Conservation (phyloP, 2,113 vertebrate species). For the Tragelaphus imberbis region DNA sequence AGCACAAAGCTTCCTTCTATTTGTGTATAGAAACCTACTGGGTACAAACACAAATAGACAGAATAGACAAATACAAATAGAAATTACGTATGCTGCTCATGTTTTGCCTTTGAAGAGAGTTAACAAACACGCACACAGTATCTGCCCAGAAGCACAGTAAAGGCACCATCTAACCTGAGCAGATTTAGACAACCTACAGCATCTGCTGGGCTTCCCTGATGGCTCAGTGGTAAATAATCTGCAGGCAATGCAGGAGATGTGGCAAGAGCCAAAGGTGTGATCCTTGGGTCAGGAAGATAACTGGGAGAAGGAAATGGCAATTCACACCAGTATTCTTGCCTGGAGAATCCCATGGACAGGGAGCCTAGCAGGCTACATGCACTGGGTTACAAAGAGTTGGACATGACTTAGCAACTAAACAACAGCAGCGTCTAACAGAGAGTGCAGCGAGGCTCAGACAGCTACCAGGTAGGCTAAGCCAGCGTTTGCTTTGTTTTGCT, state of each 20-base stretch:
- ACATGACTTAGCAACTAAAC: not conserved
- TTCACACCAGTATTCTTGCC: not conserved
- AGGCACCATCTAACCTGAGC: too few species aligned
- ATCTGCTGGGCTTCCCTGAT: not conserved
- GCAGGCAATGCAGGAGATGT: not conserved
- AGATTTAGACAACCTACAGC: not conserved
- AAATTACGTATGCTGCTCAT: not conserved
- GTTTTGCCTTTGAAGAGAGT: not conserved
- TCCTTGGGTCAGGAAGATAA: not conserved
- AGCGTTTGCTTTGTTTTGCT: not conserved
- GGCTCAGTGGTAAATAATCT: not conserved
- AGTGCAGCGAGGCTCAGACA: too few species aligned
- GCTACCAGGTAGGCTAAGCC: accelerated
- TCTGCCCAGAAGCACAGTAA: not conserved
- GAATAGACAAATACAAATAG: not conserved
- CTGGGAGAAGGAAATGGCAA: not conserved
- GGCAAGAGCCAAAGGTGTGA: not conserved
- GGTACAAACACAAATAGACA: not conserved
- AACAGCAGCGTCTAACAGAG: accelerated
- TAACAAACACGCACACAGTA: not conserved
- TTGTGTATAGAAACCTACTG: not conserved
- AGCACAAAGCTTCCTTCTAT: not conserved
- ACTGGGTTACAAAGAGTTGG: not conserved
- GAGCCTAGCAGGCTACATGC: not conserved
- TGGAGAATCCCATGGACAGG: not conserved